phyloP scores from a whole-genome alignment of 2,888 invertebrate species.

The Tachina fera region DNA sequence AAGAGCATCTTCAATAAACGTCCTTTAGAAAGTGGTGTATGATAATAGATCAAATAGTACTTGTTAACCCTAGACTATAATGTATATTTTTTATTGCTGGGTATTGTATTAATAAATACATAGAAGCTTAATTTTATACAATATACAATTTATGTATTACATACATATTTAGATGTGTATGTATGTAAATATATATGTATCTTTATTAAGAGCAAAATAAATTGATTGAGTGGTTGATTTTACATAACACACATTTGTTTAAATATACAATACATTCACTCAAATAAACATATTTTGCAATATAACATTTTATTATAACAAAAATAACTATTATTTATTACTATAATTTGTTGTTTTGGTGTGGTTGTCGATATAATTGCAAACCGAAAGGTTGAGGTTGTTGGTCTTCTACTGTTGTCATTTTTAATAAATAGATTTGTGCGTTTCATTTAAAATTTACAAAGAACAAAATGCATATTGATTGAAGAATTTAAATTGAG shows the following conservation, averaged over 20 bases:
- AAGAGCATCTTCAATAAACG: too few species aligned
- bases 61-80: neutral
- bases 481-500: constrained; percentile 19
- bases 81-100: neutral
- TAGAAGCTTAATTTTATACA: neutral
- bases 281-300: constrained; percentile 22
- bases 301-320: constrained; percentile 49
- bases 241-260: constrained; percentile 29
- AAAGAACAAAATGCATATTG: too few species aligned
- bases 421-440: constrained; percentile 1
- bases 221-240: constrained; percentile 67
- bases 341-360: constrained; percentile 34
- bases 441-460: constrained; percentile 29
- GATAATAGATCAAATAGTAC: too few species aligned
- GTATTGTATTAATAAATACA: neutral
- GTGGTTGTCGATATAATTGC: constrained; percentile 38
- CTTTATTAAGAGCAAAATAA: constrained; percentile 26
- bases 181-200: neutral
- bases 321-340: constrained; percentile 36
- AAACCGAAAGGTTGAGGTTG: constrained; percentile 37
- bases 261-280: constrained; percentile 12
- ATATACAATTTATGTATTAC: neutral
- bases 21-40: too few species aligned
- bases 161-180: neutral
- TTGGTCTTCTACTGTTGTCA: constrained; percentile 10